Evolutionary conservation across 2,113 vertebrate genomes (phyloP).

Genomic region (Oriolus oriolus): DNA sequence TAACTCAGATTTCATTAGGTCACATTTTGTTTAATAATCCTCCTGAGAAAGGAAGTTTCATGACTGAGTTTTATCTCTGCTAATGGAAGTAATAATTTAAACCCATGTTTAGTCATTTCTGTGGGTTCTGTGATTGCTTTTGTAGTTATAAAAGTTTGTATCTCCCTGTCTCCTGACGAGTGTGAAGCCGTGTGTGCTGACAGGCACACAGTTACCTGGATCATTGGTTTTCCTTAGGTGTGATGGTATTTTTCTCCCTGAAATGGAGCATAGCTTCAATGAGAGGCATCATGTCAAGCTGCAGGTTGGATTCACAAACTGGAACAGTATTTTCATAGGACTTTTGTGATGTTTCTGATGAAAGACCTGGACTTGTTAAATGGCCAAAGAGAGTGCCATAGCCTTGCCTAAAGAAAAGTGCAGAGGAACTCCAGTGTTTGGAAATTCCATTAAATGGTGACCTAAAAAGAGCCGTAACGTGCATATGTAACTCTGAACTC

Average conservation of each 20-base stretch:
- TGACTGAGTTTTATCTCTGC: not conserved
- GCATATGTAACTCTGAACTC: not conserved
- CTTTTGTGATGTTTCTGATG: not conserved
- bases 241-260: not conserved
- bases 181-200: not conserved
- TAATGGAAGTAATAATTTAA: not conserved
- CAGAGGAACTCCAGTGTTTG: not conserved
- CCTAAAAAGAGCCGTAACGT: not conserved
- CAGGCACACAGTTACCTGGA: fast-evolving
- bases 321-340: not conserved
- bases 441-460: not conserved
- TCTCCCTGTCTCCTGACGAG: not conserved
- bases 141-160: not conserved
- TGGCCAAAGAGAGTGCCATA: fast-evolving
- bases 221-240: not conserved
- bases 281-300: not conserved
- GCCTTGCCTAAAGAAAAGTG: not conserved
- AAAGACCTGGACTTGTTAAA: not conserved
- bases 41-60: not conserved
- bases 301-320: not conserved
- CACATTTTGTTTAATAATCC: not conserved
- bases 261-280: fast-evolving
- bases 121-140: not conserved
- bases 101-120: not conserved
- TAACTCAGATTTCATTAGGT: not conserved